Percentiles rank a stretch among this genome's conserved stretches.
Conservation (phyloP, 1,140 invertebrate genomes). For the Drosophila quadrilineata region DNA sequence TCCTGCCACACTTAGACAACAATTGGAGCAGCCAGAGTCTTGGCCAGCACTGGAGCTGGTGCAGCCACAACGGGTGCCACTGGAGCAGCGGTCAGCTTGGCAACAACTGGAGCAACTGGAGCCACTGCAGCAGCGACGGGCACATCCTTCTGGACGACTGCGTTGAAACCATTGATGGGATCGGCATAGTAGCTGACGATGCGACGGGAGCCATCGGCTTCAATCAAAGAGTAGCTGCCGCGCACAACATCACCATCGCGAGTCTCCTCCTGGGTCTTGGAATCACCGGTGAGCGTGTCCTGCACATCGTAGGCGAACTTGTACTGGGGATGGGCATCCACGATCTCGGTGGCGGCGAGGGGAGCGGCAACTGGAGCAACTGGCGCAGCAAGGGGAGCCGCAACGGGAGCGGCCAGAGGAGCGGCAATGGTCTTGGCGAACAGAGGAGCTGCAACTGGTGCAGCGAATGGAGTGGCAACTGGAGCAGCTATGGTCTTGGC, state of each 20-base stretch:
- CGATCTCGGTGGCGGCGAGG: conserved; percentile 60
- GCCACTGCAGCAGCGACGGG: conserved; percentile 76
- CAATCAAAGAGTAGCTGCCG: conserved; percentile 83
- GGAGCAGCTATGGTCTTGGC: conserved; percentile 47
- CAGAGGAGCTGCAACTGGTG: conserved; percentile 42
- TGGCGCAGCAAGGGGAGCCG: conserved; percentile 31
- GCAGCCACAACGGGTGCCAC: conserved; percentile 52
- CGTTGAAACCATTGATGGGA: conserved; percentile 83
- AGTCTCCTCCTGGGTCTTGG: conserved; percentile 83
- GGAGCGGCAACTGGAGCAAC: conserved; percentile 53
- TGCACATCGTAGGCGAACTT: conserved; percentile 83
- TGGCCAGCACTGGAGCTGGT: conserved; percentile 59
- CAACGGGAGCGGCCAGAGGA: conserved; percentile 51
- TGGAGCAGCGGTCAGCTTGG: conserved; percentile 54
- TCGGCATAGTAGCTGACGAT: conserved; percentile 84
- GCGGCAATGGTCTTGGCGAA: conserved; percentile 45
- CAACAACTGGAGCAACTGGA: conserved; percentile 63
- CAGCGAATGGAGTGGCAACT: conserved; percentile 51
- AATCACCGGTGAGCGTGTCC: conserved; percentile 83
- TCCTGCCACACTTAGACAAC: conserved; percentile 48
- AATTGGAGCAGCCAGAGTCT: conserved; percentile 61
- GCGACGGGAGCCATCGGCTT: conserved; percentile 83
- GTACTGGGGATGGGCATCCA: conserved; percentile 84
- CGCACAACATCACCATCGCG: conserved; percentile 84
- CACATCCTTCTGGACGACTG: conserved; percentile 83